phyloP scores from a whole-genome alignment of 2,113 vertebrate genomes.

The Microtus pennsylvanicus region DNA sequence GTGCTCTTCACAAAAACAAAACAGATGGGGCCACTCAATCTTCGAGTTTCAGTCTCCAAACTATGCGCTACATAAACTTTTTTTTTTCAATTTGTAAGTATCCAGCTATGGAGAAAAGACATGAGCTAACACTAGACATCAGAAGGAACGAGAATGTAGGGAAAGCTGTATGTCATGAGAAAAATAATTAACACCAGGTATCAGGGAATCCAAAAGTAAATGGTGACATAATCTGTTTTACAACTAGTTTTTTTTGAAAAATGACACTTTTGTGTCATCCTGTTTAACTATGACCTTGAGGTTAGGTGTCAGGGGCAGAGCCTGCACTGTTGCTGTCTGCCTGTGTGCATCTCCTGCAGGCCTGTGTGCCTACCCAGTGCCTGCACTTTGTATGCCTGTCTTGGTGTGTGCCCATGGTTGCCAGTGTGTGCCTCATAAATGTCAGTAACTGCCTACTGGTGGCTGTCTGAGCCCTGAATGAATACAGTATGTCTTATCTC shows the following conservation, averaged over 20 bases:
- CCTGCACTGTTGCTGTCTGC: background rate
- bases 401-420: background rate
- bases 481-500: background rate
- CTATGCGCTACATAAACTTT: background rate
- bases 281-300: background rate
- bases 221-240: background rate
- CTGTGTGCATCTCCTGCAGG: background rate
- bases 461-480: background rate
- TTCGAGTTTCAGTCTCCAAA: background rate
- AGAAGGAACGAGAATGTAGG: background rate
- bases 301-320: background rate
- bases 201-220: background rate
- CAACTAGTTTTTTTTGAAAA: background rate
- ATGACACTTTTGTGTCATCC: background rate
- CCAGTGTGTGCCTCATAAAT: too few species aligned
- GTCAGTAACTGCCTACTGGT: background rate
- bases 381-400: background rate
- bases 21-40: fast-evolving
- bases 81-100: background rate
- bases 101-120: background rate
- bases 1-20: background rate
- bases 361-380: background rate
- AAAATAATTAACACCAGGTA: background rate
- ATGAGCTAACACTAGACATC: background rate
- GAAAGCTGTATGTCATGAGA: background rate